Base-by-base conservation (phyloP, 2,797 vertebrate species). In the Epinephelus coioides region DNA sequence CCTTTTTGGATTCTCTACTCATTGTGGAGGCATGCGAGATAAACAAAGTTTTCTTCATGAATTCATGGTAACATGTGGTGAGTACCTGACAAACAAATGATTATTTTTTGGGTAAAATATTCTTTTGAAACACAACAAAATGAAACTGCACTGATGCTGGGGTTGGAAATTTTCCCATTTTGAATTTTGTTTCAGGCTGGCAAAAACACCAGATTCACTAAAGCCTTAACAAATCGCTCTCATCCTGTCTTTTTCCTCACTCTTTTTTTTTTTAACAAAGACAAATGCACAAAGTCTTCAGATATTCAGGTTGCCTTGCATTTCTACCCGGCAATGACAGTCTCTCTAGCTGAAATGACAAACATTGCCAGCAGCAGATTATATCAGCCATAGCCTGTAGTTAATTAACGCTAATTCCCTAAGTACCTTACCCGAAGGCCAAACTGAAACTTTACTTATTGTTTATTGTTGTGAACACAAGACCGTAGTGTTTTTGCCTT, bases 361-460 rank as follows among this genome's bases (percentile, higher is more conserved):
- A 75, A 81, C 51, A 50, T 11, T 57, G 67, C 82, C 73, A 76
- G 44, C 44, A 84, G 80, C 60, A 76, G 70, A 73, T 86, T 79
- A 70, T 17, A 79, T 63, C 53, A 70, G 44, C 21, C 60, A 70
- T 11, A 76, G 60, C 59, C 51, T 59, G 34, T 34, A 57, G 68
- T 60, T 83, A 79, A 79, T 85, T 71, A 65, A 69, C 15, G 0
- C 23, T 60, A 73, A 86, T 55, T 75, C 70, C 30, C 34, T 8
- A 69, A 70, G 15, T 30, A 57, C 63, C 30, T 75, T 34, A 60
- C 50, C 63, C 43, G 57, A 63, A 85, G 67, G 64, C 25, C 64
- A 70, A 65, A 67, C 6, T 51, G 19, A 49, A 61, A 38, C 44
- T 73, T 50, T 14, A 4, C 21, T 62, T 61, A 60, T 55, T 59